phyloP scores from a whole-genome alignment of 2,113 vertebrate genomes.

The Psephotus haematonotus region DNA sequence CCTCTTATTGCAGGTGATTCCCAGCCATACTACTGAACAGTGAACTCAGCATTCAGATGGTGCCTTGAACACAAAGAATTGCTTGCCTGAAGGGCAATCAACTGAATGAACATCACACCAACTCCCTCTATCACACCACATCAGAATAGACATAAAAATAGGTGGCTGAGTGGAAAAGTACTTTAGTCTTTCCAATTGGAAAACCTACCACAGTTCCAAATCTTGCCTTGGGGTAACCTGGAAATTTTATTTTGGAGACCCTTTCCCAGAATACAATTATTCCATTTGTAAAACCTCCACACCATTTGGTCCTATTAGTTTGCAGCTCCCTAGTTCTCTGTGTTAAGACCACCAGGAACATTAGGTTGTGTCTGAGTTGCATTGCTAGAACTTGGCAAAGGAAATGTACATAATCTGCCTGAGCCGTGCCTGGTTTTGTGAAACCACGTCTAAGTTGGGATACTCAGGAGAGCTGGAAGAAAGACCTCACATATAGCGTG shows the following conservation, averaged over 20 bases:
- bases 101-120: not conserved
- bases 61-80: not conserved
- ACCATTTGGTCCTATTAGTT: not conserved
- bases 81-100: not conserved
- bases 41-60: not conserved
- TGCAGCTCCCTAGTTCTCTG: not conserved
- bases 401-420: not conserved
- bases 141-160: not conserved
- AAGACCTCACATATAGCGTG: not conserved
- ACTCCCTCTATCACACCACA: not conserved
- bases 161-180: not conserved
- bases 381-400: not conserved
- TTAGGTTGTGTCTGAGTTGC: not conserved
- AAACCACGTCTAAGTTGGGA: not conserved
- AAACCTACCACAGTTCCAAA: not conserved
- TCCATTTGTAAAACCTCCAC: not conserved
- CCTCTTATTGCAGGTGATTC: not conserved
- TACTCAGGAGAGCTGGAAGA: not conserved
- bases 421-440: not conserved
- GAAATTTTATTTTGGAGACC: not conserved
- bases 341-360: not conserved
- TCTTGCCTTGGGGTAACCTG: not conserved
- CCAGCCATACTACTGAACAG: not conserved
- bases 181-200: not conserved
- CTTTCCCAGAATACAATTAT: not conserved